Conservation (phyloP, 2,797 vertebrate species). For the Rhinogobio ventralis region DNA sequence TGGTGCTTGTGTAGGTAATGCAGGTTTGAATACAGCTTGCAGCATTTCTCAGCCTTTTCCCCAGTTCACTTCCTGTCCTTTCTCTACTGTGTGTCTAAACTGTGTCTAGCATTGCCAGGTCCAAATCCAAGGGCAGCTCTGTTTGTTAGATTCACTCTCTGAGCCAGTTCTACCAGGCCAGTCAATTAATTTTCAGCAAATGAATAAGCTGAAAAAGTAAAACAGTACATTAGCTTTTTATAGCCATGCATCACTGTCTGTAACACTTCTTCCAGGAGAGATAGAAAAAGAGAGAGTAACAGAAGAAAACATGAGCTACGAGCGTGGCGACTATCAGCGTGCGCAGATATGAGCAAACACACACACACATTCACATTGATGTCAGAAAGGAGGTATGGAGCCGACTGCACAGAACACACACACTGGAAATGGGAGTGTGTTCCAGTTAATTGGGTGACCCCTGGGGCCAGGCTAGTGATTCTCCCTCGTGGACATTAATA, state of each 20-base stretch:
- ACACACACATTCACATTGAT: slow-evolving; percentile 45
- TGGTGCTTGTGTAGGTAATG: neutral
- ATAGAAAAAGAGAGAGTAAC: slow-evolving; percentile 29
- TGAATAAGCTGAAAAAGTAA: slow-evolving; percentile 53
- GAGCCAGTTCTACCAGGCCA: slow-evolving; percentile 30
- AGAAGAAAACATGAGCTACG: slow-evolving; percentile 13
- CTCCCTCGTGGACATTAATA: slow-evolving; percentile 86
- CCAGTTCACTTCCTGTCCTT: neutral
- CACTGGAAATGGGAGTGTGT: slow-evolving; percentile 82
- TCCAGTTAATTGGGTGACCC: slow-evolving; percentile 89
- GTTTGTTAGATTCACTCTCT: slow-evolving; percentile 37
- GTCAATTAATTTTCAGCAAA: slow-evolving; percentile 54
- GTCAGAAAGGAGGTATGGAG: slow-evolving; percentile 62
- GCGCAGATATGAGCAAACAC: slow-evolving; percentile 20
- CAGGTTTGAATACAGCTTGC: neutral
- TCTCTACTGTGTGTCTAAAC: neutral
- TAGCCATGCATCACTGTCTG: slow-evolving; percentile 33
- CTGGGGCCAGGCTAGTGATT: slow-evolving; percentile 82
- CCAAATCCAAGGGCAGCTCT: slow-evolving; percentile 27
- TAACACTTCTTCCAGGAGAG: neutral
- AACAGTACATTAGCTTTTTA: slow-evolving; percentile 41
- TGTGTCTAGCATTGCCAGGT: neutral
- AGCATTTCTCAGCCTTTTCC: neutral
- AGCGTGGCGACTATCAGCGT: slow-evolving; percentile 4
- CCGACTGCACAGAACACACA: slow-evolving; percentile 52